These are phyloP conservation scores for Crossocerus cetratus DNA, from an alignment of 2,888 invertebrate species.

Conservation along the genomic window DNA sequence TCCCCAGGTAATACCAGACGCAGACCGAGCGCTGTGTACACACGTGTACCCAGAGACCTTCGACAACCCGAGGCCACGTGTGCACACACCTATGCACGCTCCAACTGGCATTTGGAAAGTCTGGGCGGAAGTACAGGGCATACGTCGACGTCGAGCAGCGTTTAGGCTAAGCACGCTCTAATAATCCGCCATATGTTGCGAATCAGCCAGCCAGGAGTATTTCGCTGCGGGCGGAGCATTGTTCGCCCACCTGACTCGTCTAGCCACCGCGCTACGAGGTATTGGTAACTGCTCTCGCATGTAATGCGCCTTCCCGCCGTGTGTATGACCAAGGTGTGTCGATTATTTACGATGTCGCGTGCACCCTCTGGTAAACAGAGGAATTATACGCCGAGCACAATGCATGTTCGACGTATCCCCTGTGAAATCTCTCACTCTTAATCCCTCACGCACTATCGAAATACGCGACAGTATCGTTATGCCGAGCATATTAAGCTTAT, in stretches of 20 bases:
- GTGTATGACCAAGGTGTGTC: not conserved
- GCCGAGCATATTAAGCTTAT: constrained; percentile 18
- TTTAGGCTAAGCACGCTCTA: not conserved
- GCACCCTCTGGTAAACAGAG: not conserved
- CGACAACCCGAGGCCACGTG: too few relatives aligned
- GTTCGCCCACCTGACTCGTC: not conserved
- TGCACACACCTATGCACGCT: too few relatives aligned
- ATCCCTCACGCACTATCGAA: not conserved
- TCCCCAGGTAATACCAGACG: too few relatives aligned
- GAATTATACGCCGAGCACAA: constrained; percentile 2
- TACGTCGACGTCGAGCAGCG: not conserved
- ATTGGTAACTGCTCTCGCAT: too few relatives aligned
- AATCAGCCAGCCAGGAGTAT: not conserved
- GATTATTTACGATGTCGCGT: not conserved
- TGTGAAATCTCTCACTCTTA: not conserved
- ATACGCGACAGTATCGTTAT: not conserved
- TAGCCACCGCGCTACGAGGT: too few relatives aligned
- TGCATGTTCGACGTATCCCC: not conserved
- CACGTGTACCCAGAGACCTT: too few relatives aligned
- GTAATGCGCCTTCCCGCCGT: too few relatives aligned
- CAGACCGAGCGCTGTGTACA: too few relatives aligned
- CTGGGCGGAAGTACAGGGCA: constrained; percentile 7
- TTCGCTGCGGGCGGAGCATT: not conserved
- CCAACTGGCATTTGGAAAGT: not conserved
- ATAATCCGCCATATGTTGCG: not conserved